A percentile compares a stretch with the other conserved stretches of the same genome.
phyloP scores from a whole-genome alignment of 1,140 invertebrate species.

The Drosophila simulans region DNA sequence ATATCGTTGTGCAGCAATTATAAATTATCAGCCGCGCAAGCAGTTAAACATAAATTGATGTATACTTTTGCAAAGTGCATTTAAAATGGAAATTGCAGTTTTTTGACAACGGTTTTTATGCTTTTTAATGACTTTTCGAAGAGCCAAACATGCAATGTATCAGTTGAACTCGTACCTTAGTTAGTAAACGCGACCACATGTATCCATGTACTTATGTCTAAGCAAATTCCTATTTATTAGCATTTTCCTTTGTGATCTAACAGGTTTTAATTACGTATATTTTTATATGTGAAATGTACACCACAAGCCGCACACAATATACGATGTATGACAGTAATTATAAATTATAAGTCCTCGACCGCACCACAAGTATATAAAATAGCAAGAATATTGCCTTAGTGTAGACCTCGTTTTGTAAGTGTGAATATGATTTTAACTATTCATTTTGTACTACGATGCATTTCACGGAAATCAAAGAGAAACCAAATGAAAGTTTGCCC shows the following conservation, averaged over 20 bases:
- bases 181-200: conserved; percentile 57
- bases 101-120: conserved; percentile 36
- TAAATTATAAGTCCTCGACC: conserved; percentile 35
- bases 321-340: conserved; percentile 23
- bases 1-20: conserved; percentile 56
- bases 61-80: conserved; percentile 72
- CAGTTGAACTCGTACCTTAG: conserved; percentile 53
- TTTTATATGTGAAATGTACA: conserved; percentile 37
- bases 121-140: conserved; percentile 19
- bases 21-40: conserved; percentile 38
- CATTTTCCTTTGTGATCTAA: conserved; percentile 43
- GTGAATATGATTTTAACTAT: conserved; percentile 63
- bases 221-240: conserved; percentile 57
- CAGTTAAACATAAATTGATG: conserved; percentile 56
- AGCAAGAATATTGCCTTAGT: conserved; percentile 61
- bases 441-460: conserved; percentile 44
- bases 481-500: conserved; percentile 44
- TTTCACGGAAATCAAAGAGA: conserved; percentile 44
- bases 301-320: conserved; percentile 22
- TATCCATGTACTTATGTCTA: conserved; percentile 71
- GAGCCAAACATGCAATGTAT: conserved; percentile 39
- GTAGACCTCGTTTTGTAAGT: conserved; percentile 65
- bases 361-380: conserved; percentile 19
- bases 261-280: conserved; percentile 37
- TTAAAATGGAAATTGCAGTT: conserved; percentile 63